Percentiles rank a stretch among this genome's conserved stretches.
Conservation (phyloP, 2,797 vertebrate species). For the Oreochromis mossambicus region DNA sequence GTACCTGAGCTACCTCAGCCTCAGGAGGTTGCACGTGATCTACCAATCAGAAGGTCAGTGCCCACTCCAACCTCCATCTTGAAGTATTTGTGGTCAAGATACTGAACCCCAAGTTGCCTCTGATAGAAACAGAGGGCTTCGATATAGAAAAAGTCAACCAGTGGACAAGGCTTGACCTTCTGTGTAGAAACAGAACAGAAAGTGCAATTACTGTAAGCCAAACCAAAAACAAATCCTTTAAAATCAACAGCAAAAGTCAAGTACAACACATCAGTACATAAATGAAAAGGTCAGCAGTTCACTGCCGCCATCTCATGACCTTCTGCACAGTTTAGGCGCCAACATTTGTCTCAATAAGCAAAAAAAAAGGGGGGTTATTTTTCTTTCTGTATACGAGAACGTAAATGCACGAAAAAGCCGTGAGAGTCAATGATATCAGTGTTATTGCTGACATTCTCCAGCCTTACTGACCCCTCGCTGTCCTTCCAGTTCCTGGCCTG, state of each 20-base stretch:
- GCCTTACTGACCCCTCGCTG: neutral
- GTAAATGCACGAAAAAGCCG: neutral
- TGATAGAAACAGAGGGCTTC: neutral
- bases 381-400: neutral
- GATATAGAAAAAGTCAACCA: neutral
- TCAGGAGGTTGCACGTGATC: neutral
- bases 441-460: conserved; percentile 18
- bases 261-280: neutral
- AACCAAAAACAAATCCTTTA: neutral
- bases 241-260: neutral
- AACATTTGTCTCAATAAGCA: neutral
- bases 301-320: neutral
- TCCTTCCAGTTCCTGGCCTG: conserved; percentile 15
- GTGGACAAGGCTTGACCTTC: neutral
- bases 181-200: neutral
- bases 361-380: neutral
- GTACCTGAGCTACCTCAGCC: neutral
- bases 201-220: neutral
- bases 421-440: neutral
- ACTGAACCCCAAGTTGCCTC: neutral
- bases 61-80: neutral
- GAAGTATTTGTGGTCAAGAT: neutral
- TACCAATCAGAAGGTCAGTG: neutral
- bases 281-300: neutral
- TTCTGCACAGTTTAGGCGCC: neutral